Base-by-base conservation (phyloP, 2,113 vertebrate genomes). In the Tautogolabrus adspersus region DNA sequence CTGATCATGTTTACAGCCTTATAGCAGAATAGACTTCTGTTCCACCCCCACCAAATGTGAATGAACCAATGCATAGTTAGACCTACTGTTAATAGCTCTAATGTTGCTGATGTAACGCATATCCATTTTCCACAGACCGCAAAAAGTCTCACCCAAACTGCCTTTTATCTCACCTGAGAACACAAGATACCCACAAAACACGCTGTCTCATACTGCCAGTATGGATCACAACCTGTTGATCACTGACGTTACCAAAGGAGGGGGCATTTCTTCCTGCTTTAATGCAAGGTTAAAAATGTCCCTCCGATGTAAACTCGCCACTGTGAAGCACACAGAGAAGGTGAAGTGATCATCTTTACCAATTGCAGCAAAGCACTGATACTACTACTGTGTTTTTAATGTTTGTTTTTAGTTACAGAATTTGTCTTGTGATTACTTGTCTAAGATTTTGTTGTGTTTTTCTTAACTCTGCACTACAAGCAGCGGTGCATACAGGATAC, bases 41-140 rank as follows among this genome's bases (percentile, higher is more conserved):
- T 75, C 69, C 75, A 83, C 74, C 84, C 75, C 83, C 79, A 83
- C 60, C 59, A 82, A 88, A 93, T 93, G 89, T 93, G 92, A 93
- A 92, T 82, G 72, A 79, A 77, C 67, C 71, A 49, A 47, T 66
- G 72, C 78, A 77, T 71, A 60, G 51, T 44, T 66, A 66, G 52
- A 52, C 22, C 34, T 26, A 52, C 55, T 76, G 66, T 71, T 51
- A 51, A 46, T 64, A 73, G 68, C 80, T 86, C 82, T 81, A 6
- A 59, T 73, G 37, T 34, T 16, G 51, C 64, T 79, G 59, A 38
- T 59, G 54, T 70, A 79, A 46, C 10, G 18, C 72, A 2, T 61
- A 47, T 71, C 79, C 54, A 51, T 83, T 60, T 77, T 84, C 64
- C 69, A 76, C 78, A 47, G 58, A 66, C 63, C 67, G 60, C 75